Evolutionary conservation across 1,140 invertebrate genomes (phyloP).

Genomic region (Drosophila littoralis): DNA sequence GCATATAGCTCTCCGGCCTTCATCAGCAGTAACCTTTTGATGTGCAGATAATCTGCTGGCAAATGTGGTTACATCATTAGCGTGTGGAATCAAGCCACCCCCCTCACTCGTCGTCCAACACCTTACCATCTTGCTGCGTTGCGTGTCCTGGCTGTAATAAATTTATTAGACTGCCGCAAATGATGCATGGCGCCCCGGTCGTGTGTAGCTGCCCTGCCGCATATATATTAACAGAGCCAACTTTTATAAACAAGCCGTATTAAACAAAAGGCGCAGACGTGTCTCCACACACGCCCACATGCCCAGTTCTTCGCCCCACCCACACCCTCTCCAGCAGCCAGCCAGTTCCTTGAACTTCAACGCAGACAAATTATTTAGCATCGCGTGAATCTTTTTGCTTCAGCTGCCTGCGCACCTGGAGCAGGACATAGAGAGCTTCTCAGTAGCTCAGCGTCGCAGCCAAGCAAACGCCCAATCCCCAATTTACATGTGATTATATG

Average conservation of each 20-base stretch:
- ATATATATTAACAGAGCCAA: constrained; percentile 55
- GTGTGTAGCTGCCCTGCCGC: constrained; percentile 40
- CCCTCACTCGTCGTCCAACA: background rate
- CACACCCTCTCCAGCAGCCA: background rate
- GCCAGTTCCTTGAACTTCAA: constrained; percentile 73
- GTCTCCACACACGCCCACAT: background rate
- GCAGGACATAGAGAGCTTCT: background rate
- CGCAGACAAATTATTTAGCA: constrained; percentile 73
- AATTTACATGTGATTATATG: background rate
- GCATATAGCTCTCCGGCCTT: no score
- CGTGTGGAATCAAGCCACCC: constrained; percentile 42
- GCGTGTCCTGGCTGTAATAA: constrained; percentile 65
- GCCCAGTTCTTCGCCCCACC: background rate
- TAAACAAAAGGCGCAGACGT: constrained; percentile 58
- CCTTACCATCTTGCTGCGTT: constrained; percentile 1
- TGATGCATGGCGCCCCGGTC: constrained; percentile 62
- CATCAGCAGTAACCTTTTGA: constrained; percentile 43
- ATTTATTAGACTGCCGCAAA: constrained; percentile 77
- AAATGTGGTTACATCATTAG: constrained; percentile 82
- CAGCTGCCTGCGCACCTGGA: constrained; percentile 26
- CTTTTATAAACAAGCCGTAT: constrained; percentile 48
- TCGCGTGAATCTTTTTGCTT: constrained; percentile 27
- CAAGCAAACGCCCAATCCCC: background rate
- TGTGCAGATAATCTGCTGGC: constrained; percentile 77
- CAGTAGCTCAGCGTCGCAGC: no score